phyloP scores from a whole-genome alignment of 1,140 invertebrate species.

The Drosophila triauraria region DNA sequence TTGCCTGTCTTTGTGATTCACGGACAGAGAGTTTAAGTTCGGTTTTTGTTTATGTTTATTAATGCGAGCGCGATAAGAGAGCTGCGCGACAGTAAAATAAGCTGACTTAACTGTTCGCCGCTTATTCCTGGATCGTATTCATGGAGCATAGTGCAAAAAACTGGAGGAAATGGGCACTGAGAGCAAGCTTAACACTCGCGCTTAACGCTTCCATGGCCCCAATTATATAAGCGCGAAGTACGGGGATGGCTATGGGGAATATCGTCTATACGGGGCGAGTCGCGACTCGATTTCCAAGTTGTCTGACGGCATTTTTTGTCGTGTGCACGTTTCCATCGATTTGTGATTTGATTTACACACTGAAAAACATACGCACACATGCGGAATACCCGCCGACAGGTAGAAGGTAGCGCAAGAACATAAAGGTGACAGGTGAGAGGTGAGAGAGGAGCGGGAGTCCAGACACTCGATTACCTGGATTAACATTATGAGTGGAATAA shows the following conservation, averaged over 20 bases:
- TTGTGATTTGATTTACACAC: slow-evolving; percentile 54
- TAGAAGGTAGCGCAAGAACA: slow-evolving; percentile 12
- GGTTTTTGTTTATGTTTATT: slow-evolving; percentile 39
- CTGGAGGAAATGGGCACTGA: slow-evolving; percentile 23
- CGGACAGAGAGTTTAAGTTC: slow-evolving; percentile 11
- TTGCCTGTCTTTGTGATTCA: slow-evolving; percentile 40
- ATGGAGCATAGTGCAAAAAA: slow-evolving; percentile 11
- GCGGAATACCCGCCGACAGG: neutral
- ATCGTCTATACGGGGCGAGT: neutral
- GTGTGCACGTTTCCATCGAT: slow-evolving; percentile 28
- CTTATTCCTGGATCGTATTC: slow-evolving; percentile 22
- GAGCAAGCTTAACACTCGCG: slow-evolving; percentile 13
- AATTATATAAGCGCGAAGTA: slow-evolving; percentile 27
- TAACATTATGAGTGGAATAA: neutral
- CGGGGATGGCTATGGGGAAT: neutral
- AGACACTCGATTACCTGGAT: slow-evolving; percentile 14
- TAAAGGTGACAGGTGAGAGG: slow-evolving; percentile 4
- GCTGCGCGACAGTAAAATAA: slow-evolving; percentile 17
- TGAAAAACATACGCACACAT: slow-evolving; percentile 1
- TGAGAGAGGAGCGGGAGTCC: neutral
- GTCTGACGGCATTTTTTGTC: slow-evolving; percentile 61
- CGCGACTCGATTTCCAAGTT: slow-evolving; percentile 49
- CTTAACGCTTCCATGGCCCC: slow-evolving; percentile 41
- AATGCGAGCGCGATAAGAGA: slow-evolving; percentile 34
- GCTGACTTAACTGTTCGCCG: slow-evolving; percentile 21